Evolutionary conservation across 1,140 invertebrate genomes (phyloP).

Genomic region (Vanessa atalanta): DNA sequence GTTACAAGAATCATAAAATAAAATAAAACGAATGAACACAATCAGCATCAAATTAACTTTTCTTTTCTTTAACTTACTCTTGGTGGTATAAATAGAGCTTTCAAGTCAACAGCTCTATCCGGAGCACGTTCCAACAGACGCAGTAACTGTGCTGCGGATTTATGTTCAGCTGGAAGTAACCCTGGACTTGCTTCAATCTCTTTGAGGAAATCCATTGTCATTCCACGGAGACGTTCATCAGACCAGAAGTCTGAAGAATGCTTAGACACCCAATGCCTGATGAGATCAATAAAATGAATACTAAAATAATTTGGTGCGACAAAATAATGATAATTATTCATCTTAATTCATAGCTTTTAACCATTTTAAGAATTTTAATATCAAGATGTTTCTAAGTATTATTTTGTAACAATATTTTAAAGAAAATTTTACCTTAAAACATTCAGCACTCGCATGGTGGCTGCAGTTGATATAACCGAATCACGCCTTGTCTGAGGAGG

Average conservation of each 20-base stretch:
- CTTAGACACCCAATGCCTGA: slow-evolving; percentile 85
- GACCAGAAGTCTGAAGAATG: slow-evolving; percentile 92
- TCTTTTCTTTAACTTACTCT: slow-evolving; percentile 81
- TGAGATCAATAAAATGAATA: neutral
- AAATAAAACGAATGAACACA: too few species aligned
- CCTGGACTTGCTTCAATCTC: slow-evolving; percentile 93
- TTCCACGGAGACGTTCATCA: slow-evolving; percentile 86
- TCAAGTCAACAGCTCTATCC: slow-evolving; percentile 83
- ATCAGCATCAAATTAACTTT: neutral
- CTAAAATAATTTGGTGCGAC: neutral
- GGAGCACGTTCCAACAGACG: slow-evolving; percentile 87
- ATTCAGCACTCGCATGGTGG: slow-evolving; percentile 95
- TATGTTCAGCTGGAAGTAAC: slow-evolving; percentile 94
- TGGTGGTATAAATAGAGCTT: slow-evolving; percentile 86
- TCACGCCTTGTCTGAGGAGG: slow-evolving; percentile 83
- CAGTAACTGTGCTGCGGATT: slow-evolving; percentile 91
- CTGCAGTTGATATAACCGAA: slow-evolving; percentile 94
- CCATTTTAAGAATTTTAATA: too few species aligned
- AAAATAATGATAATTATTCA: too few species aligned
- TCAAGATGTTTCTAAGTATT: neutral
- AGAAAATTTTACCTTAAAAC: slow-evolving; percentile 83
- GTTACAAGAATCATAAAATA: too few species aligned
- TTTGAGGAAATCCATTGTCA: slow-evolving; percentile 93
- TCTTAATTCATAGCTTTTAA: too few species aligned
- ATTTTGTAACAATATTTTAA: neutral